phyloP scores from a whole-genome alignment of 2,113 vertebrate genomes.

The Aspiorhynchus laticeps region DNA sequence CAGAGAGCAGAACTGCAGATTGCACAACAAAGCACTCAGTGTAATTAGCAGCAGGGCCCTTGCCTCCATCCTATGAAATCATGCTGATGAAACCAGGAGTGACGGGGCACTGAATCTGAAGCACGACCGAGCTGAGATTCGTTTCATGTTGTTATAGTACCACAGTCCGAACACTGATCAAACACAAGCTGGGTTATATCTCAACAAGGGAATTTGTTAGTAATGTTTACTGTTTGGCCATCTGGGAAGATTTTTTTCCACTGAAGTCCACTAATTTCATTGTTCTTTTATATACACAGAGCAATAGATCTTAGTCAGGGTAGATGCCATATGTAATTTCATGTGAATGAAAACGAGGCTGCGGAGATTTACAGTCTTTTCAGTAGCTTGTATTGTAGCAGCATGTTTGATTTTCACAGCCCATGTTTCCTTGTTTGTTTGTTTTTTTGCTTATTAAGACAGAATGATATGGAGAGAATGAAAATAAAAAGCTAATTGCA shows the following conservation, averaged over 20 bases:
- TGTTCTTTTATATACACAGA: background rate
- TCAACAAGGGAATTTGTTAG: background rate
- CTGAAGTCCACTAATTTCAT: background rate
- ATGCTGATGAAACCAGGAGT: conserved; percentile 54
- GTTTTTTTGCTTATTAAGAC: background rate
- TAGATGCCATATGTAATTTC: background rate
- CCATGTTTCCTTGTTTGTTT: too few species aligned
- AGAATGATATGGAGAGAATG: background rate
- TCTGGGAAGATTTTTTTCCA: background rate
- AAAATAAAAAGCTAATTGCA: background rate
- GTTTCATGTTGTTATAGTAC: conserved; percentile 30
- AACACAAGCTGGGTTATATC: conserved; percentile 18
- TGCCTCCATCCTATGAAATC: conserved; percentile 52
- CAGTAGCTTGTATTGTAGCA: background rate
- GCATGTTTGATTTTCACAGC: background rate
- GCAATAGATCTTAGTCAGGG: background rate
- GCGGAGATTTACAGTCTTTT: background rate
- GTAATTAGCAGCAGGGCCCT: conserved; percentile 69
- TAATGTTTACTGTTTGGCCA: background rate
- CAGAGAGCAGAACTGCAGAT: conserved; percentile 64
- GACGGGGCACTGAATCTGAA: conserved; percentile 34
- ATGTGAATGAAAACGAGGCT: background rate
- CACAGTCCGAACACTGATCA: conserved; percentile 16
- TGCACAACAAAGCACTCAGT: conserved; percentile 72
- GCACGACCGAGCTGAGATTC: conserved; percentile 15